These are phyloP conservation scores for Astur gentilis DNA, from an alignment of 2,113 vertebrate genomes.

Conservation along the genomic window DNA sequence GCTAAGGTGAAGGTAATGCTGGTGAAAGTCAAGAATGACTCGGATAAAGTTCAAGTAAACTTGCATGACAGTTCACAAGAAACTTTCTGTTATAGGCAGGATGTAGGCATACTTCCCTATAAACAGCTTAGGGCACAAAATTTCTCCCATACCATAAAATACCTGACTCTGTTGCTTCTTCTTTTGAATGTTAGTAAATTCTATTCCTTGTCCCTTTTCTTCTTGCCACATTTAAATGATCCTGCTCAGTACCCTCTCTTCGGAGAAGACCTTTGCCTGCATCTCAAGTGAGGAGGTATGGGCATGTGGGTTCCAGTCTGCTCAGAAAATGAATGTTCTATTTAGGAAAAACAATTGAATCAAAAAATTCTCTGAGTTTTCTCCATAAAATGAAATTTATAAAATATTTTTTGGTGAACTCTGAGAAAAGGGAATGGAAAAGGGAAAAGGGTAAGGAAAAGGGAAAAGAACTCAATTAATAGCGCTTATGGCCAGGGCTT, in stretches of 20 bases:
- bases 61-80: neutral
- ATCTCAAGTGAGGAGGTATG: neutral
- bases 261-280: neutral
- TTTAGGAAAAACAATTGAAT: neutral
- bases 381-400: neutral
- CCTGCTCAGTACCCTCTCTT: neutral
- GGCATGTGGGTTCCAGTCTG: neutral
- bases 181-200: neutral
- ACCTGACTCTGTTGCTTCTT: neutral
- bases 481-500: neutral
- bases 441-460: neutral
- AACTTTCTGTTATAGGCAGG: neutral
- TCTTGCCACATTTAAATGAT: neutral
- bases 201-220: neutral
- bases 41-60: neutral
- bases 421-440: neutral
- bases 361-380: rapidly evolving
- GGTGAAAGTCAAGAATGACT: neutral
- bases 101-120: neutral
- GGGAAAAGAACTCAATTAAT: neutral
- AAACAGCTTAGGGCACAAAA: neutral
- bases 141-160: neutral
- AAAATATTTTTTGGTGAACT: neutral
- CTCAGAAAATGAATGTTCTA: neutral
- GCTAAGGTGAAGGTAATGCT: neutral